A percentile compares a stretch with the other conserved stretches of the same genome.
Conservation (phyloP, 2,113 vertebrate species). For the Callipepla californica region DNA sequence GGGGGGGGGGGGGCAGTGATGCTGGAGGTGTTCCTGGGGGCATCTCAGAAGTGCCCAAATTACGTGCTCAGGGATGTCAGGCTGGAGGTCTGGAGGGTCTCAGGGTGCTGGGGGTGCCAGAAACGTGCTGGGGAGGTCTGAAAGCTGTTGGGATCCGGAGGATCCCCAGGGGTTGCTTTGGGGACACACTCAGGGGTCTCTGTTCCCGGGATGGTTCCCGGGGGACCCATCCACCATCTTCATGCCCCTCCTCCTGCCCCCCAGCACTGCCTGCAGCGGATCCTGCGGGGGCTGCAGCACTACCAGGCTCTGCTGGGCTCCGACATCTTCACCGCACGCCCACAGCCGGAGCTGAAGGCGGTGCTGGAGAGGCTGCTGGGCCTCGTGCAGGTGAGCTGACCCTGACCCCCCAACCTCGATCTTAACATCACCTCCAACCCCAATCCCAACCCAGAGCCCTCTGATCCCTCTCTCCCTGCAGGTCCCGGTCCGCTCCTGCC, state of each 20-base stretch:
- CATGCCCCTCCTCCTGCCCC: not conserved
- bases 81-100: fast-evolving
- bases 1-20: no score
- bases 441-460: not conserved
- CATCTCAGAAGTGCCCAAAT: not conserved
- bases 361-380: not conserved
- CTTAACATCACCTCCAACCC: no score
- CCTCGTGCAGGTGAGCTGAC: conserved; percentile 1
- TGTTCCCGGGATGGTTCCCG: no score
- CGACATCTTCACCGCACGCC: conserved; percentile 49
- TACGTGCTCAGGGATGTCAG: not conserved
- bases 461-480: conserved; percentile 12
- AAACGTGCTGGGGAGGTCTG: fast-evolving
- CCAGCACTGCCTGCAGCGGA: conserved; percentile 73
- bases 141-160: not conserved
- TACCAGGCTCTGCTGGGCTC: conserved; percentile 74
- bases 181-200: fast-evolving
- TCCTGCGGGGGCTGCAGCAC: conserved; percentile 67
- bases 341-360: not conserved
- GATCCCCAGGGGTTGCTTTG: not conserved
- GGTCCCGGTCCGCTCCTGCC: not conserved
- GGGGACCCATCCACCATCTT: no score
- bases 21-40: not conserved
- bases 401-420: no score
- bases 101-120: no score